Evolutionary conservation across 2,113 vertebrate genomes (phyloP).

Genomic region (Siniperca knerii): DNA sequence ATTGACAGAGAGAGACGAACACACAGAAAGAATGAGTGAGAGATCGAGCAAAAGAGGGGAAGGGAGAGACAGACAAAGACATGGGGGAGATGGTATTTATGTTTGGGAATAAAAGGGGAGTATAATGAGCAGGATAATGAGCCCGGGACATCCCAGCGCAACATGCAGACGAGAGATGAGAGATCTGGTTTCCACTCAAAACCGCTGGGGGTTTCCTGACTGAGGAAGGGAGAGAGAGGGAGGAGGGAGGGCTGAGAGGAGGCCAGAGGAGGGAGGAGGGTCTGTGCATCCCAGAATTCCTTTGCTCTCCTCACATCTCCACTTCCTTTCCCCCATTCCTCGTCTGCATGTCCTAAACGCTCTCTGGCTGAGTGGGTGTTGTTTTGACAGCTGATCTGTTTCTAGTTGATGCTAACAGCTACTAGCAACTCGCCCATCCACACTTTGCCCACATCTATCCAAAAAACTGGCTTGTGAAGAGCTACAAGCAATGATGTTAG

Average conservation of each 20-base stretch:
- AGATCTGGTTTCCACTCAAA: conserved; percentile 75
- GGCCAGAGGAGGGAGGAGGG: conserved; percentile 26
- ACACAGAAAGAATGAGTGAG: conserved; percentile 11
- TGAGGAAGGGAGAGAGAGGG: conserved; percentile 54
- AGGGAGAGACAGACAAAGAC: conserved; percentile 56
- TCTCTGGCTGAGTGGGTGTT: conserved; percentile 34
- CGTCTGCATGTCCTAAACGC: conserved; percentile 15
- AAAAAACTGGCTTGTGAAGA: neutral
- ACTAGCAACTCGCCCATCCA: neutral
- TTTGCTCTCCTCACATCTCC: conserved; percentile 39
- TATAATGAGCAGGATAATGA: conserved; percentile 77
- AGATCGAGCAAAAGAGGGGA: neutral
- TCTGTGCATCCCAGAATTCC: conserved; percentile 56
- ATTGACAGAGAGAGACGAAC: neutral
- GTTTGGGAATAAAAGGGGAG: conserved; percentile 57
- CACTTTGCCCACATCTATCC: neutral
- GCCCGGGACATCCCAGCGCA: conserved; percentile 73
- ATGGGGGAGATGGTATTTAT: conserved; percentile 54
- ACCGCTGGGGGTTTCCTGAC: conserved; percentile 75
- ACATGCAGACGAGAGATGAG: conserved; percentile 71
- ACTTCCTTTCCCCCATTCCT: neutral
- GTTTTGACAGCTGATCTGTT: conserved; percentile 71
- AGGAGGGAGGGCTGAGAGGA: neutral
- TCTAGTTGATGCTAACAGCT: conserved; percentile 23
- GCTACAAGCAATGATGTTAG: neutral